Percentiles rank a stretch among this genome's conserved stretches.
These are phyloP conservation scores for Porites australiensis DNA, from an alignment of 64 coral and sea anemone genomes.

Conservation along the genomic window DNA sequence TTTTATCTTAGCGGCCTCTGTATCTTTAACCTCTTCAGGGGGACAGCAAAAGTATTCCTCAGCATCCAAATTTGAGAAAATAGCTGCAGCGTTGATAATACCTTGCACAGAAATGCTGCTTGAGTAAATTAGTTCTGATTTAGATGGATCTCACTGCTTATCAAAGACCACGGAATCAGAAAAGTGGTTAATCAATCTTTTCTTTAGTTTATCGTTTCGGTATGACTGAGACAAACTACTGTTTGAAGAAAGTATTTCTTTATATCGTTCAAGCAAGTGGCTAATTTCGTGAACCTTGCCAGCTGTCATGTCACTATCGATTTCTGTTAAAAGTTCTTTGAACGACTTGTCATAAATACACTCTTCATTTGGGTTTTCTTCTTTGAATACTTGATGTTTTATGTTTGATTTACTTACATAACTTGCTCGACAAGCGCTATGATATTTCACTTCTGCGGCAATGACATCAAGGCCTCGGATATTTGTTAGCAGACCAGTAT, in stretches of 20 bases:
- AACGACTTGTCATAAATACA: slow-evolving; percentile 27
- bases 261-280: slow-evolving; percentile 14
- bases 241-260: background rate
- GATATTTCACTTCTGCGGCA: slow-evolving; percentile 47
- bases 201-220: slow-evolving; percentile 27
- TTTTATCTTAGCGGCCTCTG: background rate
- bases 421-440: slow-evolving; percentile 29
- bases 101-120: slow-evolving; percentile 12
- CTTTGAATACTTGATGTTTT: slow-evolving; percentile 11
- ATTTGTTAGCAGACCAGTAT: slow-evolving; percentile 11
- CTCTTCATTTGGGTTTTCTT: background rate
- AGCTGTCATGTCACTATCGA: slow-evolving; percentile 23
- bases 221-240: background rate
- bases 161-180: slow-evolving; percentile 21
- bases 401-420: slow-evolving; percentile 69
- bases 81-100: slow-evolving; percentile 64
- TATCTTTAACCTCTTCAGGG: background rate
- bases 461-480: slow-evolving; percentile 55
- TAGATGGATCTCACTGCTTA: slow-evolving; percentile 31
- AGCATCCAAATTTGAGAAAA: background rate
- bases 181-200: slow-evolving; percentile 25
- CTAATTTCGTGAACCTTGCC: slow-evolving; percentile 53
- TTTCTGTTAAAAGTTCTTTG: slow-evolving; percentile 24
- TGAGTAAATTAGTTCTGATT: slow-evolving; percentile 62
- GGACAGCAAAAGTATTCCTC: background rate